Conservation (phyloP, 2,113 vertebrate species). For the Hippocampus zosterae region DNA sequence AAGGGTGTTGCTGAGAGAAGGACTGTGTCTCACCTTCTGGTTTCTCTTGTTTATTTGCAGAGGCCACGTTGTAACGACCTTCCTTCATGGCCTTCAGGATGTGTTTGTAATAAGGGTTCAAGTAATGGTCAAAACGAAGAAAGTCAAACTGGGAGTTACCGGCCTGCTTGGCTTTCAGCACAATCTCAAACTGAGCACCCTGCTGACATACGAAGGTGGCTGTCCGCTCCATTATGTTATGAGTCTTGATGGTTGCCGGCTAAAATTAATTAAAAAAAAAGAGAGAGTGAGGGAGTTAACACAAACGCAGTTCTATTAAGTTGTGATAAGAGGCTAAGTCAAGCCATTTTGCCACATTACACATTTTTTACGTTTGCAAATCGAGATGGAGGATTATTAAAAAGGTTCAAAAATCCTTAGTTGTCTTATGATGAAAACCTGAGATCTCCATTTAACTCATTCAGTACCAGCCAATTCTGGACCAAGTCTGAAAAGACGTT, state of each 20-base stretch:
- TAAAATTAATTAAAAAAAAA: constrained; percentile 43
- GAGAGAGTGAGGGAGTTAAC: too few species aligned
- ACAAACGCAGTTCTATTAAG: not conserved
- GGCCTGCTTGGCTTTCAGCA: constrained; percentile 94
- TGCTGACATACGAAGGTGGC: constrained; percentile 96
- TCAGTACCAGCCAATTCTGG: too few species aligned
- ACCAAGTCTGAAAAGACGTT: too few species aligned
- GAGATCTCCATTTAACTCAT: too few species aligned
- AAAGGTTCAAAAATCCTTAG: too few species aligned
- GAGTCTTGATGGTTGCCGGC: constrained; percentile 95
- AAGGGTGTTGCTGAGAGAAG: not conserved
- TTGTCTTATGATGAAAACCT: too few species aligned
- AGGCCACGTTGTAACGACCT: constrained; percentile 78
- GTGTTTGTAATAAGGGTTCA: constrained; percentile 98
- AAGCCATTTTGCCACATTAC: too few species aligned
- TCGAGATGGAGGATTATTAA: too few species aligned
- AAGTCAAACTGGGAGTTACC: constrained; percentile 98
- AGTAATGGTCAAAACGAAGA: constrained; percentile 95
- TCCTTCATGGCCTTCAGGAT: constrained; percentile 96
- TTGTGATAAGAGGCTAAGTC: not conserved
- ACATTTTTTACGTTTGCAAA: too few species aligned
- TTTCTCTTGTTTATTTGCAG: constrained; percentile 72
- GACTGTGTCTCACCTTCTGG: constrained; percentile 71
- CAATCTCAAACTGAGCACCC: constrained; percentile 96
- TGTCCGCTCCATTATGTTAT: constrained; percentile 95